Conservation (phyloP, 2,888 invertebrate genomes). For the Pollenia griseotomentosa region DNA sequence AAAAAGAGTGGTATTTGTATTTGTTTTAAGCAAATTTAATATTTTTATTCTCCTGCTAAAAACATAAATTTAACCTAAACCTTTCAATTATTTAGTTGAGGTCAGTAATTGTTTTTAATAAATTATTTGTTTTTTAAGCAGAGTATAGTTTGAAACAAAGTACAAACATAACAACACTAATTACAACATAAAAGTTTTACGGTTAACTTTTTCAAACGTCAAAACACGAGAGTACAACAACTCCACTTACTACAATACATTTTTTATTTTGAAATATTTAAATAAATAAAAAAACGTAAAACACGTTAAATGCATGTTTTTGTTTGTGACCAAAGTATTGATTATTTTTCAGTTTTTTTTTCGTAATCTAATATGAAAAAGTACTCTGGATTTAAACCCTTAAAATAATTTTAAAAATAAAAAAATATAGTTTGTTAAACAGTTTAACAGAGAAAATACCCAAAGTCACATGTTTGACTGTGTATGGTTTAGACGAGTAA, state of each 20-base stretch:
- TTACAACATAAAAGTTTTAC: slow-evolving; percentile 6
- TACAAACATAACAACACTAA: slow-evolving; percentile 20
- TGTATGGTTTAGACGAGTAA: slow-evolving; percentile 8
- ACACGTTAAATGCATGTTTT: slow-evolving; percentile 23
- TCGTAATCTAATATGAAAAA: slow-evolving; percentile 49
- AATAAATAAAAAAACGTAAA: slow-evolving; percentile 5
- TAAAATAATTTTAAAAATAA: slow-evolving; percentile 22
- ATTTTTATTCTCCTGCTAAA: background rate
- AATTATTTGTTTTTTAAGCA: slow-evolving; percentile 3
- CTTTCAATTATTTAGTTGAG: background rate
- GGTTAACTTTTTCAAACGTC: slow-evolving; percentile 18
- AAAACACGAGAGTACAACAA: slow-evolving; percentile 10
- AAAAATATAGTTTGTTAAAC: slow-evolving; percentile 30
- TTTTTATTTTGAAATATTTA: background rate
- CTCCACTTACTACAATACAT: background rate
- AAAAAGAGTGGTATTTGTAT: too few species aligned
- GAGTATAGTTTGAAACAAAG: background rate
- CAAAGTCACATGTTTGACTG: background rate
- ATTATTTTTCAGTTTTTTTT: slow-evolving; percentile 36
- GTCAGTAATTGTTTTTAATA: background rate
- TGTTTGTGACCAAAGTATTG: slow-evolving; percentile 11
- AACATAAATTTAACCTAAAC: slow-evolving; percentile 3
- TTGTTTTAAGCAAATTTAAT: too few species aligned
- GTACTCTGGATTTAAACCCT: slow-evolving; percentile 15
- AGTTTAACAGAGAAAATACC: slow-evolving; percentile 15